A percentile compares a stretch with the other conserved stretches of the same genome.
Evolutionary conservation across 2,888 invertebrate genomes (phyloP).

Genomic region (Geophilus truncorum): DNA sequence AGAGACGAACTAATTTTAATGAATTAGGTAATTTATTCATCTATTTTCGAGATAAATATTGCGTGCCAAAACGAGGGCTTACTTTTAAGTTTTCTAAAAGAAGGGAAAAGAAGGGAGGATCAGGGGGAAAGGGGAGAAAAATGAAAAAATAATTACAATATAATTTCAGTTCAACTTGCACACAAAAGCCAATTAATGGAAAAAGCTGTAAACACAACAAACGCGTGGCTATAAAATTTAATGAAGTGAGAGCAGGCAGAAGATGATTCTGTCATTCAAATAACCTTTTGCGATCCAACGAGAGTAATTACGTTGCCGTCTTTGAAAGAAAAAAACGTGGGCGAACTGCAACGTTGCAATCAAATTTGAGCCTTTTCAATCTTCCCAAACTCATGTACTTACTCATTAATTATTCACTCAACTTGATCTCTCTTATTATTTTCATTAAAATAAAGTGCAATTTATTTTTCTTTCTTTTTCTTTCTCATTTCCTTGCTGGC

Average conservation of each 20-base stretch:
- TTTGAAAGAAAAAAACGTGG: neutral
- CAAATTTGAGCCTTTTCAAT: constrained; percentile 17
- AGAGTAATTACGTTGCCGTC: neutral
- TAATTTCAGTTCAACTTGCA: too few relatives aligned
- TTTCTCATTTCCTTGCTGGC: neutral
- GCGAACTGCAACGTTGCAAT: constrained; percentile 10
- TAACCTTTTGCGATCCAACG: neutral
- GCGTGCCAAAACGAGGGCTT: neutral
- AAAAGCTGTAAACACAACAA: constrained; percentile 17
- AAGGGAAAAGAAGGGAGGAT: too few relatives aligned
- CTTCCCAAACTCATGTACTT: neutral
- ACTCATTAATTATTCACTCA: constrained; percentile 11
- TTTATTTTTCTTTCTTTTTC: neutral
- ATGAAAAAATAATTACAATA: neutral
- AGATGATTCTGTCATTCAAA: constrained; percentile 13
- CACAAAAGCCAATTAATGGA: neutral
- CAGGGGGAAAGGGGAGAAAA: too few relatives aligned
- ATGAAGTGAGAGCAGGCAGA: constrained; percentile 2
- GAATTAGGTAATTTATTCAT: neutral
- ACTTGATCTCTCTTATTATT: constrained; percentile 18
- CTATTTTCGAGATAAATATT: too few relatives aligned
- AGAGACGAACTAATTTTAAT: neutral
- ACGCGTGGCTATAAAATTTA: neutral
- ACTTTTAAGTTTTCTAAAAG: neutral
- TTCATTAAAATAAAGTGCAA: constrained; percentile 2